Percentiles rank a stretch among this genome's conserved stretches.
These are phyloP conservation scores for Cheilinus undulatus DNA, from an alignment of 2,113 vertebrate genomes.

Conservation along the genomic window DNA sequence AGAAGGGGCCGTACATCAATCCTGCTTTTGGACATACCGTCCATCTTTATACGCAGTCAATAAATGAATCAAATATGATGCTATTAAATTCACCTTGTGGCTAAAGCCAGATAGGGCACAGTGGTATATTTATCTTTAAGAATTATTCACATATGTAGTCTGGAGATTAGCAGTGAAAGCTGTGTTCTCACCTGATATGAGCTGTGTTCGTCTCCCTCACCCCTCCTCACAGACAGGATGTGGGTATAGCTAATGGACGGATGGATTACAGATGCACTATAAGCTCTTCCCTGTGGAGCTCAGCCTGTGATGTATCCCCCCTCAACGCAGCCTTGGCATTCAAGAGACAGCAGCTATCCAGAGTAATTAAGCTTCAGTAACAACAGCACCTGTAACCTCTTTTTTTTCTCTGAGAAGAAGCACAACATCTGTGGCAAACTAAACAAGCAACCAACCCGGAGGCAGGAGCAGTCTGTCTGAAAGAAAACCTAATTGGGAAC, in stretches of 20 bases:
- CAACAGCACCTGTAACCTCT: constrained; percentile 58
- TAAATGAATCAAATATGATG: too few species aligned
- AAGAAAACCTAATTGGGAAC: constrained; percentile 15
- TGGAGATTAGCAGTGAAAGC: neutral
- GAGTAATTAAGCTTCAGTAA: constrained; percentile 51
- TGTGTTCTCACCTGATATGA: neutral
- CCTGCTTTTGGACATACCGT: too few species aligned
- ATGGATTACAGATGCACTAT: constrained; percentile 3
- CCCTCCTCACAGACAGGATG: neutral
- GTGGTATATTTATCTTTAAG: too few species aligned
- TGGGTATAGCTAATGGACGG: constrained; percentile 2
- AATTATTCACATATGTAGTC: neutral
- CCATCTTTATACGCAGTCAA: too few species aligned
- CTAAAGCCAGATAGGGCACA: too few species aligned
- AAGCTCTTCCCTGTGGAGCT: constrained; percentile 7
- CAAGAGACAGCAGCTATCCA: constrained; percentile 31
- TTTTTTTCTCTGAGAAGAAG: constrained; percentile 32
- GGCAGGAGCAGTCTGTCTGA: constrained; percentile 2
- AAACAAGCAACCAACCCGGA: constrained; percentile 18
- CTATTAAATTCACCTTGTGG: too few species aligned
- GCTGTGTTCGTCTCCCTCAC: neutral
- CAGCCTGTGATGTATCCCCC: constrained; percentile 22
- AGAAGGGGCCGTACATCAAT: too few species aligned
- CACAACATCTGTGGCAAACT: constrained; percentile 49
- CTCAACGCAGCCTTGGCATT: constrained; percentile 25